A percentile compares a stretch with the other conserved stretches of the same genome.
These are phyloP conservation scores for Drosophila equinoxialis DNA, from an alignment of 1,140 invertebrate species.

Conservation along the genomic window DNA sequence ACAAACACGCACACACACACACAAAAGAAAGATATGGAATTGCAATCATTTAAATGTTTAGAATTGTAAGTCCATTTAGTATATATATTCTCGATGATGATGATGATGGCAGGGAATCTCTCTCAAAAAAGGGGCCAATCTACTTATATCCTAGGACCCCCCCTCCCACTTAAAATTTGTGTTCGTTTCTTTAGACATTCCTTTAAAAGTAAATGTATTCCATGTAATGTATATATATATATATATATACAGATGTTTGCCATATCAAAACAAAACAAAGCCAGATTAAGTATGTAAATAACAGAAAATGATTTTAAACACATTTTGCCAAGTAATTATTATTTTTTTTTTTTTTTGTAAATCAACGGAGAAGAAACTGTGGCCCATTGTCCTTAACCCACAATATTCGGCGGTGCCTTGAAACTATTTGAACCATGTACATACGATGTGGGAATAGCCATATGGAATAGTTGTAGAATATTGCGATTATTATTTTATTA, in stretches of 20 bases:
- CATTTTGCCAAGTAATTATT: too few species aligned
- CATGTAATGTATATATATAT: too few species aligned
- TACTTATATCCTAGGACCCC: background rate
- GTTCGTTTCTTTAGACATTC: too few species aligned
- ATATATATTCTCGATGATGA: background rate
- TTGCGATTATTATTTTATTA: conserved; percentile 3
- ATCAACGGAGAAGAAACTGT: too few species aligned
- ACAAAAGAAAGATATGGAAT: background rate
- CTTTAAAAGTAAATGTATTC: too few species aligned
- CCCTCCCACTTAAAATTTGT: too few species aligned
- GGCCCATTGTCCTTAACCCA: too few species aligned
- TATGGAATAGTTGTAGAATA: background rate
- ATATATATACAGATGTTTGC: background rate
- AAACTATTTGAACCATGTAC: too few species aligned
- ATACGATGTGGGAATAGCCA: background rate
- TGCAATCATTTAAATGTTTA: background rate
- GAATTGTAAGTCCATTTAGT: background rate
- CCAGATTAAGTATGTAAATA: background rate
- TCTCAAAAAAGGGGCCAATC: background rate
- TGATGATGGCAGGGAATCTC: background rate
- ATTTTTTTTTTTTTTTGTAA: too few species aligned
- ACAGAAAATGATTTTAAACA: too few species aligned
- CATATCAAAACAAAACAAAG: background rate
- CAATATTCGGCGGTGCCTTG: too few species aligned
- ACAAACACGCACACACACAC: conserved; percentile 5